Conservation (phyloP, 2,113 vertebrate species). For the Callocephalon fimbriatum region DNA sequence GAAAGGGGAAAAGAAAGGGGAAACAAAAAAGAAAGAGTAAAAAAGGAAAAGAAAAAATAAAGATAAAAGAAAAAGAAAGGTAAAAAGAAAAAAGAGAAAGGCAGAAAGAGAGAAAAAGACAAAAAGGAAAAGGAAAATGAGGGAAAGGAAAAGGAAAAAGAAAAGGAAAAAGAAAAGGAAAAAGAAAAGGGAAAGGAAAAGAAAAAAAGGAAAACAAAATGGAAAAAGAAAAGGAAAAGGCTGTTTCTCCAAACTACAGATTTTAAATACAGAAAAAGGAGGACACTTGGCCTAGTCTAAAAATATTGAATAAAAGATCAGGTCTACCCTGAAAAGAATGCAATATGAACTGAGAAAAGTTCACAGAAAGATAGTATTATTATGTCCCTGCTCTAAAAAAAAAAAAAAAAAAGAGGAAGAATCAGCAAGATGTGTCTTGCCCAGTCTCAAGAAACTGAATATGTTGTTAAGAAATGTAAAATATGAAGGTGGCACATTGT, state of each 20-base stretch:
- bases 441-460: not conserved
- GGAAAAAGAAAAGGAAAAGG: not conserved
- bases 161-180: not conserved
- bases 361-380: not conserved
- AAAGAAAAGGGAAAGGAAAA: not conserved
- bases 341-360: not conserved
- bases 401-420: not conserved
- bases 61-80: not conserved
- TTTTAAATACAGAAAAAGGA: not conserved
- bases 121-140: not conserved
- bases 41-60: rapidly evolving
- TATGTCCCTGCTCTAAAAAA: not conserved
- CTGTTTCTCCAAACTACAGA: not conserved
- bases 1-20: not conserved
- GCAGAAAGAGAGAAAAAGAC: not conserved
- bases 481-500: not conserved
- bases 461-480: not conserved
- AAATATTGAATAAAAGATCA: not conserved
- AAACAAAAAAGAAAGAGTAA: not conserved
- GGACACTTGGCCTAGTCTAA: not conserved
- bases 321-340: not conserved
- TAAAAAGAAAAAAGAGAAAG: not conserved
- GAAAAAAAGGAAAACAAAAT: too few relatives aligned
- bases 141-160: not conserved
- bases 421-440: not conserved